phyloP scores from a whole-genome alignment of 2,113 vertebrate species.

The Albula glossodonta region DNA sequence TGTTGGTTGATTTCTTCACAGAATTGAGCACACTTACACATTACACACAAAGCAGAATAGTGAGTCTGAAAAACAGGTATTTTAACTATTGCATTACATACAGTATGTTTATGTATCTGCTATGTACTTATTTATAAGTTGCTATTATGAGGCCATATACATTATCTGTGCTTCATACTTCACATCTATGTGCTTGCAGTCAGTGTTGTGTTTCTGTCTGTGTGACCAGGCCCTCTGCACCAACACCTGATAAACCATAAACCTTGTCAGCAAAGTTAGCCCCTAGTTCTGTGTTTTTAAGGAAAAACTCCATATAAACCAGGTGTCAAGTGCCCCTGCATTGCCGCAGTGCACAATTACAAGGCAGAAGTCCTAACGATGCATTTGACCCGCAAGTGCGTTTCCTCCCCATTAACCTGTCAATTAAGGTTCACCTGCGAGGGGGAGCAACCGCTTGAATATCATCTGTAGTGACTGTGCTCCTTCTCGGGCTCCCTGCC shows the following conservation, averaged over 20 bases:
- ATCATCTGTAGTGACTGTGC: conserved; percentile 10
- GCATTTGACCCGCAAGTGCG: conserved; percentile 37
- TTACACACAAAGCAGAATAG: not conserved
- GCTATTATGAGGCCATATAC: too few relatives aligned
- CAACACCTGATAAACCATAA: conserved; percentile 37
- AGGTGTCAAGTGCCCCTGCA: conserved; percentile 43
- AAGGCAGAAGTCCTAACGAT: conserved; percentile 45
- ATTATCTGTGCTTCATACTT: too few relatives aligned
- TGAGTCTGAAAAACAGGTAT: too few relatives aligned
- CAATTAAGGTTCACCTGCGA: conserved; percentile 49
- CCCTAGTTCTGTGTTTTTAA: conserved; percentile 44
- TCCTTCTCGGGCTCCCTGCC: conserved; percentile 13
- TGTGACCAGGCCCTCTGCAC: conserved; percentile 8
- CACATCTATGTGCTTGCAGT: too few relatives aligned
- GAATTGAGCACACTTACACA: not conserved
- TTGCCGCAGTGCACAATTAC: conserved; percentile 40
- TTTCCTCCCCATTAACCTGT: conserved; percentile 54
- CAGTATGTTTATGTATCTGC: too few relatives aligned
- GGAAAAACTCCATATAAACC: conserved; percentile 43
- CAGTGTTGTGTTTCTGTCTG: not conserved
- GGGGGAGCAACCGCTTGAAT: conserved; percentile 18
- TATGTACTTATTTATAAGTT: too few relatives aligned
- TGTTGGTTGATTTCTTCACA: not conserved
- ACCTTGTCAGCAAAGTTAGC: conserved; percentile 42
- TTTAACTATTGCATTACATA: too few relatives aligned